These are phyloP conservation scores for Psittacus erithacus DNA, from an alignment of 2,113 vertebrate genomes.

Conservation along the genomic window DNA sequence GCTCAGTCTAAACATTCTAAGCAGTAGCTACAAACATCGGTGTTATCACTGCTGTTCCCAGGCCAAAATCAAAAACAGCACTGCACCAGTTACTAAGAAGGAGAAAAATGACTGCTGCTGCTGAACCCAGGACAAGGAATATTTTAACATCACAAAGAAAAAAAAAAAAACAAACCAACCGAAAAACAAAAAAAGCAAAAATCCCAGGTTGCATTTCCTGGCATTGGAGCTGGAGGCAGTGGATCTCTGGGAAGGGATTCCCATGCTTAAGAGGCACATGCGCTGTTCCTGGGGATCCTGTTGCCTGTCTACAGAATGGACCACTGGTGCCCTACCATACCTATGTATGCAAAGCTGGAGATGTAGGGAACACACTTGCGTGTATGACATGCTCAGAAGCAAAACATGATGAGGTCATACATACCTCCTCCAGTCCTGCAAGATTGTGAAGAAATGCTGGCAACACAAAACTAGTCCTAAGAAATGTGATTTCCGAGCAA, in stretches of 20 bases:
- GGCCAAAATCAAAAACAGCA: no score
- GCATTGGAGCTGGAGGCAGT: background rate
- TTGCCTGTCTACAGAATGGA: fast-evolving
- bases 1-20: no score
- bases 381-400: background rate
- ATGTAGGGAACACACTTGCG: fast-evolving
- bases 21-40: no score
- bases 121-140: no score
- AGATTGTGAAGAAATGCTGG: background rate
- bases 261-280: fast-evolving
- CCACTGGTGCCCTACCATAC: fast-evolving
- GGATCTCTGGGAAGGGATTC: background rate
- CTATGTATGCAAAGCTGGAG: background rate
- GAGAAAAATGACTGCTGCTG: no score
- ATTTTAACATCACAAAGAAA: background rate
- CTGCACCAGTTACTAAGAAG: no score
- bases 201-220: background rate
- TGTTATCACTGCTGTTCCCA: no score
- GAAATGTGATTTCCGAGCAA: background rate
- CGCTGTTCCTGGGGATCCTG: fast-evolving
- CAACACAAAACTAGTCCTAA: background rate
- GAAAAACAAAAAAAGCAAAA: background rate
- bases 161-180: background rate
- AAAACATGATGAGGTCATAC: background rate
- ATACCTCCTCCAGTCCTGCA: background rate